These are phyloP conservation scores for Tachycineta bicolor DNA, from an alignment of 2,113 vertebrate genomes.

Conservation along the genomic window DNA sequence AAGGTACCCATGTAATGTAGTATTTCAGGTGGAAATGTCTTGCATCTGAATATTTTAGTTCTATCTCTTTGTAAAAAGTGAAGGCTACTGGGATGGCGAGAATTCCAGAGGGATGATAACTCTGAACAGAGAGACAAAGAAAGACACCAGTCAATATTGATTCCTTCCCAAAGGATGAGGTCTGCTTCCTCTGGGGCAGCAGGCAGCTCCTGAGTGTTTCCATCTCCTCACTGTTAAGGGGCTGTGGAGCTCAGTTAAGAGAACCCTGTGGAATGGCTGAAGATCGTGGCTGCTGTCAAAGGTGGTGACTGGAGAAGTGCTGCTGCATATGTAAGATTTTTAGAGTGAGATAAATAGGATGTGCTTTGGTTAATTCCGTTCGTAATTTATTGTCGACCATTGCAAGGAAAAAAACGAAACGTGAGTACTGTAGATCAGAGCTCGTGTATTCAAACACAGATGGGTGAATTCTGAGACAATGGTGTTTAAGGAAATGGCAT, in stretches of 20 bases:
- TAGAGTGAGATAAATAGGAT: background rate
- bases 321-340: background rate
- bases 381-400: background rate
- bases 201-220: background rate
- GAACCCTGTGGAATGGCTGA: background rate
- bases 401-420: background rate
- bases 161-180: background rate
- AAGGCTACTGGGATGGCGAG: background rate
- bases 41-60: background rate
- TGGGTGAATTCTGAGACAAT: background rate
- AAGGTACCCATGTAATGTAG: background rate
- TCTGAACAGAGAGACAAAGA: background rate
- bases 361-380: background rate
- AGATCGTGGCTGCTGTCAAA: background rate
- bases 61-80: background rate
- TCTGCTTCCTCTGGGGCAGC: background rate
- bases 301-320: background rate
- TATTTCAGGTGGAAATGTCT: background rate
- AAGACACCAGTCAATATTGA: background rate
- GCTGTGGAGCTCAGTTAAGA: background rate
- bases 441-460: background rate
- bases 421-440: background rate
- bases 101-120: background rate
- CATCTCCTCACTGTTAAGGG: background rate
- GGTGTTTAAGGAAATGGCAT: background rate